Evolutionary conservation across 2,113 vertebrate species (phyloP), one percentile per base, ranked within the genome.

Genomic region (Electrona antarctica): DNA sequence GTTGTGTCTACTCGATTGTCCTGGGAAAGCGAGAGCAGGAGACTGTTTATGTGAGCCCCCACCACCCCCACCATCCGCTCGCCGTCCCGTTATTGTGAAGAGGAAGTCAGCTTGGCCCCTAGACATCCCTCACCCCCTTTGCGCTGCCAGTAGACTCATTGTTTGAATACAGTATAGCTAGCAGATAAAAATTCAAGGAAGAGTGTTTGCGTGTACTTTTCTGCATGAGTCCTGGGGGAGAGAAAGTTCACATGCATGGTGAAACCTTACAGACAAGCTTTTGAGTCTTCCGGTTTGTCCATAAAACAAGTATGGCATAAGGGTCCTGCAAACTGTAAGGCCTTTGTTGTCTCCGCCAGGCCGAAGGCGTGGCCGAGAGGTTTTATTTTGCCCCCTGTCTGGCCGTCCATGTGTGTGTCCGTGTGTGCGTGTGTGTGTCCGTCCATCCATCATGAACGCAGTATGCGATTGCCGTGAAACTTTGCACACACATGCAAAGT

Each of bases 91-190:
- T 84, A 84, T 57, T 74, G 70, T 74, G 52, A 14, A 77, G 71
- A 87, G 90, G 88, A 92, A 90, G 89, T 90, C 67, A 28, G 64
- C 85, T 51, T 13, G 46, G 77, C 80, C 84, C 82, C 83, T 85
- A 89, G 86, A 85, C 85, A 49, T 60, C 65, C 71, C 78, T 5
- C 61, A 11, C 50, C 62, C 60, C 71, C 61, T 59, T 66, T 57
- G 13, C 50, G 52, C 75, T 13, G 69, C 51, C 73, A 7, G 28
- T 64, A 78, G 78, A 85, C 89, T 47, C 78, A 89, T 91, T 90
- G 87, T 91, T 89, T 87, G 77, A 81, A 64, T 88, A 87, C 79
- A 84, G 88, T 87, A 78, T 61, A 72, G 68, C 21, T 11, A 78
- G 73, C 79, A 45, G 78, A 86, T 81, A 51, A 66, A 41, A 84